Evolutionary conservation across 2,888 invertebrate species (phyloP).

Genomic region (Eucriotettix oculatus): DNA sequence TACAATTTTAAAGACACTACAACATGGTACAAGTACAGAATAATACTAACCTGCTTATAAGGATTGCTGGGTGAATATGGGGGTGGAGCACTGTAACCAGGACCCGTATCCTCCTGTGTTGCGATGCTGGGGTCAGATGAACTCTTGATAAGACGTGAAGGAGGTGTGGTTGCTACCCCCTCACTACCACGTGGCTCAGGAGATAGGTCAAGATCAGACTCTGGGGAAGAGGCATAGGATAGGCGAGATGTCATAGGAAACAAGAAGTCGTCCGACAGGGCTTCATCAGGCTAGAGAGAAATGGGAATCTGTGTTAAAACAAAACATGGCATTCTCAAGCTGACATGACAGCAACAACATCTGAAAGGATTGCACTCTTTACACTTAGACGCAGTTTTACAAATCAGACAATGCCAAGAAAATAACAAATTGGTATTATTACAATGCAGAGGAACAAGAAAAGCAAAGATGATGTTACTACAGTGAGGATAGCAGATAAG

Average conservation of each 20-base stretch:
- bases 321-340: not conserved
- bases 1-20: too few relatives aligned
- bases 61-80: constrained; percentile 49
- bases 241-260: constrained; percentile 94
- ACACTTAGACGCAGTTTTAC: too few relatives aligned
- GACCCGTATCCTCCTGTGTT: constrained; percentile 62
- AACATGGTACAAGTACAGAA: not conserved
- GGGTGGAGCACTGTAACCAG: constrained; percentile 44
- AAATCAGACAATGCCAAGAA: too few relatives aligned
- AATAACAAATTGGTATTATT: too few relatives aligned
- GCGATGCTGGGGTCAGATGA: constrained; percentile 92
- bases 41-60: constrained; percentile 18
- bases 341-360: too few relatives aligned
- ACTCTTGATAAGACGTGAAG: constrained; percentile 46
- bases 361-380: too few relatives aligned
- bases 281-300: constrained; percentile 68
- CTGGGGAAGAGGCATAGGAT: constrained; percentile 90
- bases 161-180: constrained; percentile 10
- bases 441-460: too few relatives aligned
- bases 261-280: constrained; percentile 94
- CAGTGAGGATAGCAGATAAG: too few relatives aligned
- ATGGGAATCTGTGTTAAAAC: not conserved
- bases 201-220: constrained; percentile 85
- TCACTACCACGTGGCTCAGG: constrained; percentile 36
- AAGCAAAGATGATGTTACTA: too few relatives aligned